A percentile compares a stretch with the other conserved stretches of the same genome.
Evolutionary conservation across 1,140 invertebrate genomes (phyloP).

Genomic region (Lepeophtheirus salmonis): DNA sequence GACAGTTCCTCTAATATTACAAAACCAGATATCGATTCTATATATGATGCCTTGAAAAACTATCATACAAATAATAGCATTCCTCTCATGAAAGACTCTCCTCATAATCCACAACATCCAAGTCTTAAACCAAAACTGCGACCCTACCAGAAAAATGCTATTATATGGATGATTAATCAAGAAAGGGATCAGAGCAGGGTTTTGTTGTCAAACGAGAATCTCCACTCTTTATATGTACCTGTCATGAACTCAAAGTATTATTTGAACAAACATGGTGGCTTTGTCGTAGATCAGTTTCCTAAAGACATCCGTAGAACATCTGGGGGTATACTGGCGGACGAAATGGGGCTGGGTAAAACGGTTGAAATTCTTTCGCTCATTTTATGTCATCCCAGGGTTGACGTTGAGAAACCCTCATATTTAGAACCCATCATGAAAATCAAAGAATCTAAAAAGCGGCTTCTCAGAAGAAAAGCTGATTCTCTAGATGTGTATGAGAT

Average conservation of each 20-base stretch:
- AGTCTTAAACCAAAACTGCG: constrained; percentile 34
- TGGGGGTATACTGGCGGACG: constrained; percentile 62
- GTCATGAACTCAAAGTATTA: constrained; percentile 31
- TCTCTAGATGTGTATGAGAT: constrained; percentile 15
- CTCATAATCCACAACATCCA: constrained; percentile 32
- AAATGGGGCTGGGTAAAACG: constrained; percentile 68
- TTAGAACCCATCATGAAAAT: constrained; percentile 22
- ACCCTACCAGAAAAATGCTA: constrained; percentile 43
- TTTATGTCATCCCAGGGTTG: constrained; percentile 37
- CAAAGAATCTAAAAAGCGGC: constrained; percentile 17
- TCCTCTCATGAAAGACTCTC: constrained; percentile 3
- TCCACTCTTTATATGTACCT: constrained; percentile 27
- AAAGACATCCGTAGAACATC: constrained; percentile 26
- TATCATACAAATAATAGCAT: neutral
- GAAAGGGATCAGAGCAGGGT: constrained; percentile 28
- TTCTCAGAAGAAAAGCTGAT: constrained; percentile 9
- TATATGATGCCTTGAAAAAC: neutral
- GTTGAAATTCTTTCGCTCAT: constrained; percentile 52
- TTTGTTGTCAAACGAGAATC: constrained; percentile 9
- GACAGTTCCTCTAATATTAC: neutral
- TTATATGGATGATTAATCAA: constrained; percentile 45
- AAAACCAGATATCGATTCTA: neutral
- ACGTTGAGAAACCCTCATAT: constrained; percentile 22
- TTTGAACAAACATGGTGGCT: constrained; percentile 32
- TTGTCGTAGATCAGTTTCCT: constrained; percentile 27